Conservation (phyloP, 1,140 invertebrate species). For the Teleogryllus occipitalis region DNA sequence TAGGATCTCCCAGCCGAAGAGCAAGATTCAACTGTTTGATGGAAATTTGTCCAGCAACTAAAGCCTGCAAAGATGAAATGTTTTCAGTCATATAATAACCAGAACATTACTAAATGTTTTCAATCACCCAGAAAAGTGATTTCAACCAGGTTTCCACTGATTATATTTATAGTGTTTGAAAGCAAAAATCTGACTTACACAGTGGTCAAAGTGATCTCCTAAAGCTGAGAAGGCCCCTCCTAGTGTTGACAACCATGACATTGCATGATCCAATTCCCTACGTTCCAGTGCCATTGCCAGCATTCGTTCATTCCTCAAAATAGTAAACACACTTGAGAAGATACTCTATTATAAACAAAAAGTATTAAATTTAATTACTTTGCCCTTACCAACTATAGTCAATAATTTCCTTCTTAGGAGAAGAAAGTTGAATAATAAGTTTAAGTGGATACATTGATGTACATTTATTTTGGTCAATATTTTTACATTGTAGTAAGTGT, state of each 20-base stretch:
- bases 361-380: not conserved
- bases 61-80: slow-evolving; percentile 48
- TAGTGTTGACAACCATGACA: slow-evolving; percentile 93
- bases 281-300: slow-evolving; percentile 47
- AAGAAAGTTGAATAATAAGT: slow-evolving; percentile 4
- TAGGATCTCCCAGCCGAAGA: slow-evolving; percentile 67
- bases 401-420: slow-evolving; percentile 8
- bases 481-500: not conserved
- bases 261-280: slow-evolving; percentile 70
- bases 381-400: slow-evolving; percentile 10
- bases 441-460: not conserved
- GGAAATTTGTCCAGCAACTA: slow-evolving; percentile 80
- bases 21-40: slow-evolving; percentile 71
- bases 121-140: not conserved
- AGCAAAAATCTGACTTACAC: slow-evolving; percentile 49
- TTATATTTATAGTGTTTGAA: not conserved
- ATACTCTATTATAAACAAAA: not conserved
- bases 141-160: not conserved
- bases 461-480: not conserved
- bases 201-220: slow-evolving; percentile 72
- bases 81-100: not conserved
- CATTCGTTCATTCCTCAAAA: slow-evolving; percentile 36
- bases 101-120: not conserved
- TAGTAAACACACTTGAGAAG: not conserved
- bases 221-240: slow-evolving; percentile 90